These are phyloP conservation scores for Scaptomyza graminum DNA, from an alignment of 1,140 invertebrate species.

Conservation along the genomic window DNA sequence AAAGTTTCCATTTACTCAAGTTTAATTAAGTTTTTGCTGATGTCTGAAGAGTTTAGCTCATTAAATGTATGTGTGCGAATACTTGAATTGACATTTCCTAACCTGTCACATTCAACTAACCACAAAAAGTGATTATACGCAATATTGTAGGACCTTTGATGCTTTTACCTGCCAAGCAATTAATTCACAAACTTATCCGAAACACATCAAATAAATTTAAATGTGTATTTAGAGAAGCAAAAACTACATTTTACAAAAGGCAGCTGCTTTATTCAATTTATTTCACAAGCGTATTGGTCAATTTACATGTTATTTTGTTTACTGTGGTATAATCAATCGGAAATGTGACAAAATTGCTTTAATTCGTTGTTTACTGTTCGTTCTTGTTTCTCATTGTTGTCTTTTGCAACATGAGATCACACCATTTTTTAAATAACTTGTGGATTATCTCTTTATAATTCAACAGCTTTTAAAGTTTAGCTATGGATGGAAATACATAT, in stretches of 20 bases:
- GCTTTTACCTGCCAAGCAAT: neutral
- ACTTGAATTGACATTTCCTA: neutral
- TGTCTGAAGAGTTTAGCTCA: conserved; percentile 38
- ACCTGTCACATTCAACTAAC: conserved; percentile 1
- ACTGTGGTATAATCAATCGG: neutral
- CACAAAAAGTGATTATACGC: neutral
- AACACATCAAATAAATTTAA: neutral
- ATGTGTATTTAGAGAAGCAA: neutral
- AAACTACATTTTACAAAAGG: no score
- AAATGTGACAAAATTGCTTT: neutral
- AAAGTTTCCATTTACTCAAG: conserved; percentile 53
- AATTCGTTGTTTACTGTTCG: neutral
- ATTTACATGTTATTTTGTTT: neutral
- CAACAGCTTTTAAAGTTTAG: no score
- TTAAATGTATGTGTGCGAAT: conserved; percentile 1
- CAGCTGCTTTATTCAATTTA: neutral
- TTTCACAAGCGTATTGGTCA: neutral
- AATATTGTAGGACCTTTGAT: neutral
- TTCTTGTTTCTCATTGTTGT: neutral
- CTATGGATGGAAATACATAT: no score
- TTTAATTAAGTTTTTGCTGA: conserved; percentile 63
- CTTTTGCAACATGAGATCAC: no score
- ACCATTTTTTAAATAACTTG: no score
- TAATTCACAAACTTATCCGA: neutral
- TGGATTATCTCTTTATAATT: no score